Base-by-base conservation (phyloP, 1,140 invertebrate genomes). In the Globodera rostochiensis region DNA sequence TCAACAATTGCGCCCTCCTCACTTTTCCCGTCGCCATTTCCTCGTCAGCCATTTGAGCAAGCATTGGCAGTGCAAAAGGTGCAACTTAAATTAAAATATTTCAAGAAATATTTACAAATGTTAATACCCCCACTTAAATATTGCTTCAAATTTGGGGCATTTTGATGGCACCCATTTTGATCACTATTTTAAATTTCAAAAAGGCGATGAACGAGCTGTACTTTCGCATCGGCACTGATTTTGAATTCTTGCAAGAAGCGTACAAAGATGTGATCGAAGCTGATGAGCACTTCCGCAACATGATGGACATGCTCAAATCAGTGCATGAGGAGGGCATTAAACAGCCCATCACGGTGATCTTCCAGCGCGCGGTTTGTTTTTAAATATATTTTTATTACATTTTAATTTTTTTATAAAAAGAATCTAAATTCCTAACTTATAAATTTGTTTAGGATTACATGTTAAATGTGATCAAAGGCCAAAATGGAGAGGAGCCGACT, bases 291-390 rank as follows among this genome's bases (percentile, higher is more conserved):
- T 90, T 86, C 3, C 70, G 83, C 36, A 67, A 81, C 73, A 69
- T 90, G 76, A 57, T 88, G 36, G 82, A 90, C 11, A 88, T 88
- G 49, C 79, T 88, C 45, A 76, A 74, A 69, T 77, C 79, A 36
- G 85, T 87, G n/a, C 79, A 77, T 45, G 73, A 81, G 11, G 83
- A 86, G 78, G 87, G 87, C 73, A 81, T 83, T 11, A 71, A 66
- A n/a, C 87, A 88, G 80, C 81, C 77, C 70, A 79, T 77, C 11
- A 83, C 84, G 47, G 81, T 90, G 13, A 75, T 85, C 2, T 90
- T 85, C 71, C 87, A 90, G 69, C 79, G 88, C 69, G 87, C 88
- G 3, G 88, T 90, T 78, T 90, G 89, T 71, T 90, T 90, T 36
- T 6, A 53, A 53, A 11, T 53, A 53, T 36, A 53, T 8, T 9